Conservation (phyloP, 2,113 vertebrate genomes). For the Cyanistes caeruleus region DNA sequence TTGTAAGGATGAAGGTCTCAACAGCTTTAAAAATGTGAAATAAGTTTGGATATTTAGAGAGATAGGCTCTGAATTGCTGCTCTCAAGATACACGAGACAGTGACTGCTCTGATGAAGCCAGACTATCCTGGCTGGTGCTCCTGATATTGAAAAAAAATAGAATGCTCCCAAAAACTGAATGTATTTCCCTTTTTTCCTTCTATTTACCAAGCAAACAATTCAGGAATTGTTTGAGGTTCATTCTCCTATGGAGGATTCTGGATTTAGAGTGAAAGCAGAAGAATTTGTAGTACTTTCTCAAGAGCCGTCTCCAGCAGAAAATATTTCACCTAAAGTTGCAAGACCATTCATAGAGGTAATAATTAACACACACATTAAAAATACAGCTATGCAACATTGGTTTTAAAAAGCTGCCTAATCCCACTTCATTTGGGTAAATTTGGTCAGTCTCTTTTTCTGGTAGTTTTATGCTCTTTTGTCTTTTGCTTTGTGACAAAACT, state of each 20-base stretch:
- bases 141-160: rapidly evolving
- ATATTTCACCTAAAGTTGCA: conserved; percentile 89
- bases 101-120: not conserved
- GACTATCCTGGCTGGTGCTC: not conserved
- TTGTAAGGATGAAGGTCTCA: not conserved
- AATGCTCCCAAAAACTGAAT: not conserved
- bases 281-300: conserved; percentile 93
- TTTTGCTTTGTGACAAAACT: not conserved
- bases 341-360: conserved; percentile 87
- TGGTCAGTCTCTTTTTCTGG: not conserved
- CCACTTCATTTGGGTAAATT: not conserved
- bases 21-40: not conserved
- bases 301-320: conserved; percentile 87
- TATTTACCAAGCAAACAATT: conserved; percentile 83
- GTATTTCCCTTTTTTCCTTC: not conserved
- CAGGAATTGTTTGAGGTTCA: conserved; percentile 94
- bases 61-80: not conserved
- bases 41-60: not conserved
- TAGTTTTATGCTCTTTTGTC: not conserved
- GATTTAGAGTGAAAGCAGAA: conserved; percentile 84
- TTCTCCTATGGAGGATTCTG: conserved; percentile 84
- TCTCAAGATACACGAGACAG: not conserved
- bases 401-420: not conserved
- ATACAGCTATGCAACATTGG: not conserved
- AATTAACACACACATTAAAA: not conserved